phyloP scores from a whole-genome alignment of 1,140 invertebrate genomes.

The Temnothorax curvispinosus region DNA sequence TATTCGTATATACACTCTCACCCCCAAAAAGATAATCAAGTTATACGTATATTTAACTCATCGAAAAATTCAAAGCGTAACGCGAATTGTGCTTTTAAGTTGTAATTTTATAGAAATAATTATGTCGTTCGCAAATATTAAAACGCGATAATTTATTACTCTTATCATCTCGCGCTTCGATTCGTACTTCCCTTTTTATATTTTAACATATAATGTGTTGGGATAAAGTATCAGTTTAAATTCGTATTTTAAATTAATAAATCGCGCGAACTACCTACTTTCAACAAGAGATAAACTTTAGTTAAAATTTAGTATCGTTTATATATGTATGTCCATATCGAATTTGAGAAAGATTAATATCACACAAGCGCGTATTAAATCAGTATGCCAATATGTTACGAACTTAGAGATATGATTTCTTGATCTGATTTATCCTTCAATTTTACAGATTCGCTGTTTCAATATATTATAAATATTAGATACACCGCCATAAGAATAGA shows the following conservation, averaged over 20 bases:
- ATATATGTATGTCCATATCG: neutral
- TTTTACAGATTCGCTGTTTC: neutral
- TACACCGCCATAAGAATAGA: neutral
- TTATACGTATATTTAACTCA: too few relatives aligned
- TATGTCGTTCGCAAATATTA: too few relatives aligned
- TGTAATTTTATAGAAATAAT: too few relatives aligned
- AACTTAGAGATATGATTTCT: neutral
- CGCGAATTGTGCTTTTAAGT: too few relatives aligned
- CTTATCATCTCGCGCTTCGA: too few relatives aligned
- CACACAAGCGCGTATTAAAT: neutral
- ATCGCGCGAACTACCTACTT: neutral
- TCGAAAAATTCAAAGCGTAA: too few relatives aligned
- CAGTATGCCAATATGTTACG: neutral
- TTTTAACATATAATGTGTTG: neutral
- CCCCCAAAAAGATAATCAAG: too few relatives aligned
- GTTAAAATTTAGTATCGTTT: neutral
- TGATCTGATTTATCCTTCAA: neutral
- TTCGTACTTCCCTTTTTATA: too few relatives aligned
- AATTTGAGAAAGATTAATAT: neutral
- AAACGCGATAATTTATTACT: too few relatives aligned
- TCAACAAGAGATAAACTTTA: neutral
- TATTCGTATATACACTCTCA: too few relatives aligned
- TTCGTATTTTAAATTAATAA: neutral
- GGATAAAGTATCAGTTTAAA: neutral
- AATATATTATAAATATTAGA: constrained; percentile 19